Evolutionary conservation across 2,113 vertebrate species (phyloP), one percentile per base, ranked within the genome.

Genomic region (Dicentrarchus labrax): DNA sequence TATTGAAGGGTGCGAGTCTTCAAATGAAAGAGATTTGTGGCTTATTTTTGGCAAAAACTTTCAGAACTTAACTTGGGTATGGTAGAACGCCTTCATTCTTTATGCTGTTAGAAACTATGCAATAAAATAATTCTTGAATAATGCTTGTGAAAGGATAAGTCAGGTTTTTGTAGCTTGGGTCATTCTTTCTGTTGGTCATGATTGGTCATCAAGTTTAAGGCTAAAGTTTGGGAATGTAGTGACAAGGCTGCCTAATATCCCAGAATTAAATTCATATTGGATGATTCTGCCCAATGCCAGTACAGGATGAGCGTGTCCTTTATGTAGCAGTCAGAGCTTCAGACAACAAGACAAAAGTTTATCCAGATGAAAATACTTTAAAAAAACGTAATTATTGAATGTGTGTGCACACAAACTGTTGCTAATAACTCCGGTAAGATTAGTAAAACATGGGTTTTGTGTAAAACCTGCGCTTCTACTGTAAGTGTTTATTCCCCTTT

Each of bases 1-100:
- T 47, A 82, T 75, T 83, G 67, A 77, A 70, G 80, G 70, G 16
- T 66, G 16, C 76, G 11, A 60, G 30, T 54, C n/a, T 17, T 80
- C 38, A 54, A 85, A 70, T 21, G 22, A 75, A 45, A 45, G 17
- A 53, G 43, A 72, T 38, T n/a, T 45, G 36, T 45, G 57, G 68
- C 48, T 51, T 57, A 11, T 76, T 30, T 54, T 41, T n/a, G 24
- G 30, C 5, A 0, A 6, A 56, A 86, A 85, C 70, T 83, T 89
- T 71, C 2, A 39, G 12, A 65, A 84, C 41, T 72, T 53, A 70
- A 77, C 67, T 73, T 57, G 8, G 1, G 19, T 1, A 10, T 6
- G 47, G 50, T 43, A 3, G 21, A 39, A n/a, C 0, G 38, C 15
- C 21, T 62, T 36, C n/a, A 38, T 19, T 39, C 30, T 61, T 41